Percentiles rank a stretch among this genome's conserved stretches.
Conservation (phyloP, 1,140 invertebrate species). For the Caenorhabditis inopinata region DNA sequence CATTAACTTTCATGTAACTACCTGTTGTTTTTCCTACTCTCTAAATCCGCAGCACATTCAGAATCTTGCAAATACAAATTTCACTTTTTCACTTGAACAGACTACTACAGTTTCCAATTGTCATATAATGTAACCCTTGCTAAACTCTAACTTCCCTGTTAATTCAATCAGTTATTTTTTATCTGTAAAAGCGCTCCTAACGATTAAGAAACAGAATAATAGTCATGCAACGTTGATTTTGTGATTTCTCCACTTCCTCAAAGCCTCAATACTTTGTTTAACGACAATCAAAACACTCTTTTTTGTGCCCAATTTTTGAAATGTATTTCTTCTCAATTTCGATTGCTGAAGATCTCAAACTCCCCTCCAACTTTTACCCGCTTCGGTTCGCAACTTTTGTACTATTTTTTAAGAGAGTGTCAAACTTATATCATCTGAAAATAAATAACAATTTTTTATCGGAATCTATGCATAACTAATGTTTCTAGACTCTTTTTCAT, state of each 20-base stretch:
- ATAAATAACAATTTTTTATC: background rate
- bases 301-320: background rate
- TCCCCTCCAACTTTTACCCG: background rate
- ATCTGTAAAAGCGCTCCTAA: background rate
- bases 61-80: background rate
- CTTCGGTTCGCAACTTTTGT: background rate
- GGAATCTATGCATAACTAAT: too few species aligned
- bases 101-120: slow-evolving; percentile 6
- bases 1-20: background rate
- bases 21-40: background rate
- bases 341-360: slow-evolving; percentile 31
- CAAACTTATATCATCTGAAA: background rate
- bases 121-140: background rate
- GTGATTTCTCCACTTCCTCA: slow-evolving; percentile 26
- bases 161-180: background rate
- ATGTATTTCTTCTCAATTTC: slow-evolving; percentile 27
- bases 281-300: background rate
- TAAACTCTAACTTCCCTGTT: background rate
- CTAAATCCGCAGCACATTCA: background rate
- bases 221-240: slow-evolving; percentile 14
- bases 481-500: too few species aligned
- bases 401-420: background rate
- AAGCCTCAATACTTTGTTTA: background rate
- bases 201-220: background rate
- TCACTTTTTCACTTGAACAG: slow-evolving; percentile 17